Base-by-base conservation (phyloP, 2,888 invertebrate species). In the Erpobdella octoculata region DNA sequence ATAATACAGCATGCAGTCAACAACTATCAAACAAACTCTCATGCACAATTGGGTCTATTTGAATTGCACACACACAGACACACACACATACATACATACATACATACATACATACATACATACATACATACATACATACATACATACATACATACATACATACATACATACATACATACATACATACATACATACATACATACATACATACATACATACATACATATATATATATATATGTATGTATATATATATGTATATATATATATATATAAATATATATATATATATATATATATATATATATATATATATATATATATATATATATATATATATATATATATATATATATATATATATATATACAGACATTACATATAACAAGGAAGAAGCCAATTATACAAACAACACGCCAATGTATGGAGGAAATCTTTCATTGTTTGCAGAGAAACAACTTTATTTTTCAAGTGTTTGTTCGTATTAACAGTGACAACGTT, bases 81-180 rank as follows among this genome's bases (percentile, higher is more conserved):
- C 21, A 21, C 65, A 70, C 21, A 68, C 65, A 70, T 15, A 67
- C 70, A 70, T 28, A 70, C 70, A 70, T 28, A 33, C 65, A 68
- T 33, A 70, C 70, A 70, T 28, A 28, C 65, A 70, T 65, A 66
- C 65, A 70, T 21, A 68, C 70, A 70, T 33, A 67, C 70, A 70
- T 31, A 66, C 70, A 70, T 33, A 70, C 70, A 70, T 38, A 62
- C 70, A 70, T 65, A 70, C 65, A 70, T n/a, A 70, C 66, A 66
- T 6, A 66, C 18, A 25, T 18, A 70, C 70, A 66, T 8, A 70
- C 62, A 70, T 28, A 31, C 35, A 68, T 65, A 70, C 66, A 65
- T n/a, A 65, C 66, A 65, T n/a, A 65, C 66, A 65, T 28, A 65
- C 66, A 65, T 36, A 65, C 35, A 65, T 41, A 21, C 46, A 41